Evolutionary conservation across 2,888 invertebrate species (phyloP).

Genomic region (Sinodicranocentrus sp.): DNA sequence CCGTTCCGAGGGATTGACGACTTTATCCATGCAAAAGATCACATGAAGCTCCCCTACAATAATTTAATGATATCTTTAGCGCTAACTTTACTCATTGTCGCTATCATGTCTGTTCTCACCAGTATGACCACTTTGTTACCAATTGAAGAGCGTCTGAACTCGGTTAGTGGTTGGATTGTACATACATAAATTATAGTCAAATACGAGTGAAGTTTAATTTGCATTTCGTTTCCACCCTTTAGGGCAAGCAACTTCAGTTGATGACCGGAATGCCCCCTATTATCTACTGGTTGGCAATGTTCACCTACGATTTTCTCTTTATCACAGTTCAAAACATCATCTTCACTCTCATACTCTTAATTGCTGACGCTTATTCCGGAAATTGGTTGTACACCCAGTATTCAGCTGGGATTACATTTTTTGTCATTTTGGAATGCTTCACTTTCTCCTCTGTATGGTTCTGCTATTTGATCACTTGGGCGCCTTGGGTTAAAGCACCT

Average conservation of each 20-base stretch:
- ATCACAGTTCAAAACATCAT: slow-evolving; percentile 71
- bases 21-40: too few relatives aligned
- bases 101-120: too few relatives aligned
- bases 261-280: slow-evolving; percentile 78
- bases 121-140: too few relatives aligned
- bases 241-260: slow-evolving; percentile 78
- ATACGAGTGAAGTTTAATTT: not conserved
- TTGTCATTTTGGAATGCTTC: slow-evolving; percentile 24
- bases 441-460: slow-evolving; percentile 20
- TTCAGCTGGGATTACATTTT: slow-evolving; percentile 64
- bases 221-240: not conserved
- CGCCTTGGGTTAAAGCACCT: not conserved
- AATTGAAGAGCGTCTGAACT: not conserved
- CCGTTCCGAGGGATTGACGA: too few relatives aligned
- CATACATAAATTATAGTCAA: too few relatives aligned
- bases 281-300: slow-evolving; percentile 79
- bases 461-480: slow-evolving; percentile 24
- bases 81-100: too few relatives aligned
- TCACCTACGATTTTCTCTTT: slow-evolving; percentile 79
- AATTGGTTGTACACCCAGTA: slow-evolving; percentile 62
- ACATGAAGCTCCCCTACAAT: too few relatives aligned
- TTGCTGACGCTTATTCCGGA: too few relatives aligned
- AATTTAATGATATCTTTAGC: too few relatives aligned
- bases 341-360: too few relatives aligned
- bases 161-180: too few relatives aligned